Evolutionary conservation across 2,113 vertebrate species (phyloP).

Genomic region (Tor tambroides): DNA sequence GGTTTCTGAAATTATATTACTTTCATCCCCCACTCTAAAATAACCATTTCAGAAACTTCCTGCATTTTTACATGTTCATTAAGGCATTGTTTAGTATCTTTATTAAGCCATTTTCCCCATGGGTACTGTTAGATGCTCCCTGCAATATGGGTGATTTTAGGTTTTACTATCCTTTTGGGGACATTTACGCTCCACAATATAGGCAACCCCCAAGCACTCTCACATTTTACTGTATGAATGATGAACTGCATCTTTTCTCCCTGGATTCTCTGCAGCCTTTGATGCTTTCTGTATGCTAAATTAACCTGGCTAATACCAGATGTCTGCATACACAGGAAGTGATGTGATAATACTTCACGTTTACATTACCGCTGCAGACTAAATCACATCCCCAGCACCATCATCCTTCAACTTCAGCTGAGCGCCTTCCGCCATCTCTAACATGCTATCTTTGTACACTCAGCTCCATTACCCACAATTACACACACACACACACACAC

Average conservation of each 20-base stretch:
- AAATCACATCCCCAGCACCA: neutral
- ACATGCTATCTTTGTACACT: constrained; percentile 20
- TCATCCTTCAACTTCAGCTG: constrained; percentile 42
- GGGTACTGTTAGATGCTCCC: constrained; percentile 11
- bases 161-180: constrained; percentile 30
- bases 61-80: too few relatives aligned
- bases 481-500: neutral
- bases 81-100: constrained; percentile 39
- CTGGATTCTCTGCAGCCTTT: neutral
- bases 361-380: constrained; percentile 33
- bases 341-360: constrained; percentile 32
- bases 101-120: neutral
- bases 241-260: neutral
- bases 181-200: neutral
- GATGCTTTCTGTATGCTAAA: constrained; percentile 42
- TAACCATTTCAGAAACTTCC: neutral
- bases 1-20: neutral
- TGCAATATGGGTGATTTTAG: constrained; percentile 21
- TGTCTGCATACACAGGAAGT: constrained; percentile 26
- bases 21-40: neutral
- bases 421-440: constrained; percentile 23
- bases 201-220: constrained; percentile 18
- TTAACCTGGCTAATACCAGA: constrained; percentile 48
- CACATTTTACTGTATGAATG: neutral
- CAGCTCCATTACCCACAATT: constrained; percentile 29